These are phyloP conservation scores for Butastur rufipennis DNA, from an alignment of 2,113 vertebrate species.

Conservation along the genomic window DNA sequence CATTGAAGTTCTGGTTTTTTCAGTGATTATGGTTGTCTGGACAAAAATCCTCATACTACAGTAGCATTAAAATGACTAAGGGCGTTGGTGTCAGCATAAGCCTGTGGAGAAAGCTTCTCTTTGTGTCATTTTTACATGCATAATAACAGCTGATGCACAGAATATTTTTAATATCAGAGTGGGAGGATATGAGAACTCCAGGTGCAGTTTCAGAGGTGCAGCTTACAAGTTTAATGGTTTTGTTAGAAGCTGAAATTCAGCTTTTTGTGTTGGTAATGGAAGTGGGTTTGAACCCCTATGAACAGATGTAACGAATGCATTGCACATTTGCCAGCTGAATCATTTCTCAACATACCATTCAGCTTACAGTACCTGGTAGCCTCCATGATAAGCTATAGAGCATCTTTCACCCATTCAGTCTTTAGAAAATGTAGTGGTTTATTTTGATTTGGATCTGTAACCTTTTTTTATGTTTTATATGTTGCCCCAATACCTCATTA, in stretches of 20 bases:
- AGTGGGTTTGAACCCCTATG: background rate
- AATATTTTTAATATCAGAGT: slow-evolving; percentile 56
- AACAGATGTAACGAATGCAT: background rate
- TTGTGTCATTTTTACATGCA: slow-evolving; percentile 21
- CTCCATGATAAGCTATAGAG: background rate
- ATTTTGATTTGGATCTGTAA: background rate
- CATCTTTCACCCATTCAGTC: background rate
- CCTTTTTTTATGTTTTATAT: background rate
- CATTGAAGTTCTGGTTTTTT: background rate
- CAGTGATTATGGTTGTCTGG: background rate
- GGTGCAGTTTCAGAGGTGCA: slow-evolving; percentile 34
- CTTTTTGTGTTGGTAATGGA: background rate
- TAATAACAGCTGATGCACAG: slow-evolving; percentile 42
- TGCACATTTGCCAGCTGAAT: background rate
- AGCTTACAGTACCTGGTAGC: background rate
- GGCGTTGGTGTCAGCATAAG: slow-evolving; percentile 25
- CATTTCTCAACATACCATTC: background rate
- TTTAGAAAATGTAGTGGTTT: background rate
- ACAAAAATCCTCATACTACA: background rate
- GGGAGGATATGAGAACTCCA: slow-evolving; percentile 57
- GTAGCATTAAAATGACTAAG: background rate
- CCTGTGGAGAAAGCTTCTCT: background rate
- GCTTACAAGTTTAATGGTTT: background rate
- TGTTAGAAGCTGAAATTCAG: slow-evolving; percentile 37
- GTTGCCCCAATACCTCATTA: background rate